Evolutionary conservation across 2,113 vertebrate genomes (phyloP).

Genomic region (Neolamprologus longior): DNA sequence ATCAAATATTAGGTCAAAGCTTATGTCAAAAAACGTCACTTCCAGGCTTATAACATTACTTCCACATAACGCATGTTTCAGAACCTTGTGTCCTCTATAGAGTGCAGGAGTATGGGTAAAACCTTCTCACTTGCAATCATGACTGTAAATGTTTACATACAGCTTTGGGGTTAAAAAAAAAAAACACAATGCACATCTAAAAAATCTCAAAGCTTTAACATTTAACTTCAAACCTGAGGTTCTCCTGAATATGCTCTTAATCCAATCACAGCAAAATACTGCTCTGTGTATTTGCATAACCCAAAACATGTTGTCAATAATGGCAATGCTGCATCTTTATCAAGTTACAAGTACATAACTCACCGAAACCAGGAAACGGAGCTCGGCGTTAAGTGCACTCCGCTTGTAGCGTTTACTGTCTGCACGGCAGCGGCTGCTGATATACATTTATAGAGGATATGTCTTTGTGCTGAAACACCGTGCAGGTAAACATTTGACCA

Average conservation of each 20-base stretch:
- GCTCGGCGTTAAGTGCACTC: neutral
- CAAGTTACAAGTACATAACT: neutral
- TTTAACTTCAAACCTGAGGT: neutral
- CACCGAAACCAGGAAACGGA: conserved; percentile 4
- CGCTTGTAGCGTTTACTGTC: neutral
- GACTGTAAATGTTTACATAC: neutral
- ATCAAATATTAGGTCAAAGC: neutral
- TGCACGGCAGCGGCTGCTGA: neutral
- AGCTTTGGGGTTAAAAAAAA: neutral
- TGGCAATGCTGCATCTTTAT: neutral
- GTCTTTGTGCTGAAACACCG: neutral
- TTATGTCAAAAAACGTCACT: neutral
- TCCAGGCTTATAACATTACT: neutral
- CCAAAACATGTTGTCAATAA: neutral
- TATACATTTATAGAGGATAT: neutral
- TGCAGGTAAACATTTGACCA: neutral
- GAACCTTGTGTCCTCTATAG: neutral
- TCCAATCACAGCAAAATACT: neutral
- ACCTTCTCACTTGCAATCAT: neutral
- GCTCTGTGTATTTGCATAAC: neutral
- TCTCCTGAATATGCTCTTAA: neutral
- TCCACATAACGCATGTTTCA: neutral
- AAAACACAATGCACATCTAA: neutral
- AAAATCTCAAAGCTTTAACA: neutral
- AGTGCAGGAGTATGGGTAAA: neutral